Evolutionary conservation across 2,113 vertebrate species (phyloP).

Genomic region (Zapornia atra): DNA sequence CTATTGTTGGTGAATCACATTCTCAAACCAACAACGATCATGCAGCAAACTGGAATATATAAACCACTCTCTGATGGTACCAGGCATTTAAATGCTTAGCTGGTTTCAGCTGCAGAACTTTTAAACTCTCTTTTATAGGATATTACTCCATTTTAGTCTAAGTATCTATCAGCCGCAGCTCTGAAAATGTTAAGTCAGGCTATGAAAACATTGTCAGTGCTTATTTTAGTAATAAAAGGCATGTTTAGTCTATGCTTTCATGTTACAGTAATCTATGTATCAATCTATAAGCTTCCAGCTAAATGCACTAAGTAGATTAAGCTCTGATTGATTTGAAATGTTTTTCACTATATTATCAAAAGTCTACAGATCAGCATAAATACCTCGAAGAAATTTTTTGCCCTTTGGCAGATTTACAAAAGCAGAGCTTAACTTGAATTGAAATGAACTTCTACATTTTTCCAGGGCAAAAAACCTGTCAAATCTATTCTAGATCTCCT

Average conservation of each 20-base stretch:
- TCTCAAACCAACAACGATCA: background rate
- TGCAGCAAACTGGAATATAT: background rate
- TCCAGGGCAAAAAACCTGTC: constrained; percentile 33
- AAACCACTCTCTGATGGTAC: background rate
- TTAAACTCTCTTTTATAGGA: background rate
- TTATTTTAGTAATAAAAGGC: constrained; percentile 53
- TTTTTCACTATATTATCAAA: constrained; percentile 53
- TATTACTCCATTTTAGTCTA: background rate
- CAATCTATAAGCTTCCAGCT: constrained; percentile 40
- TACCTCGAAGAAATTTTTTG: constrained; percentile 49
- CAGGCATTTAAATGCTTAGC: constrained; percentile 14
- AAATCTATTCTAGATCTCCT: constrained; percentile 33
- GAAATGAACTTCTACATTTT: constrained; percentile 58
- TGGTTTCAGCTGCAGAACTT: constrained; percentile 4
- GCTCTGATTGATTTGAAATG: constrained; percentile 62
- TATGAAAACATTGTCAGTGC: constrained; percentile 30
- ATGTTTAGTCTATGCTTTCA: constrained; percentile 41
- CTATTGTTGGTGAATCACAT: background rate
- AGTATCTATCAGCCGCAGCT: constrained; percentile 14
- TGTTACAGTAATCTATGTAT: constrained; percentile 39
- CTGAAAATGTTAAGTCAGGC: constrained; percentile 39
- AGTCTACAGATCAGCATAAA: constrained; percentile 63
- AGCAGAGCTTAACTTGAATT: constrained; percentile 57
- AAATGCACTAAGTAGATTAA: constrained; percentile 62
- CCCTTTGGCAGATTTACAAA: constrained; percentile 60